Percentiles rank a stretch among this genome's conserved stretches.
Conservation (phyloP, 2,113 vertebrate genomes). For the Abramis brama region DNA sequence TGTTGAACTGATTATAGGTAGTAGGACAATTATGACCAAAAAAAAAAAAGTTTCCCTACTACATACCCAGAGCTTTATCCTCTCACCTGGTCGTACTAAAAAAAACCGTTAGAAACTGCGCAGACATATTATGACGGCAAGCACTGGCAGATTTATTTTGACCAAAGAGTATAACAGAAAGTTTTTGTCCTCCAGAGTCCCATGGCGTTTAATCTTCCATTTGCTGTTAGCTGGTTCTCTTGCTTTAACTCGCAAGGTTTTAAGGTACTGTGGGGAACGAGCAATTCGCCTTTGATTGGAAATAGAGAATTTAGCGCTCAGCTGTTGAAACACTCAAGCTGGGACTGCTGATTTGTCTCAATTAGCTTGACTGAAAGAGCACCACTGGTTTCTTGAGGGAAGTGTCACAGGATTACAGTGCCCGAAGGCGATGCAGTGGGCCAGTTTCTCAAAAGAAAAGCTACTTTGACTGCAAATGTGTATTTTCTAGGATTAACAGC, state of each 20-base stretch:
- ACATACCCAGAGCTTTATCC: background rate
- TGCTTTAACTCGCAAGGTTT: background rate
- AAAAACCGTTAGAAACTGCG: background rate
- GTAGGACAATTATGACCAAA: background rate
- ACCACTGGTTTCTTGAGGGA: conserved; percentile 12
- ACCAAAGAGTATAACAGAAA: background rate
- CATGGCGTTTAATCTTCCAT: background rate
- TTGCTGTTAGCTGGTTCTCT: background rate
- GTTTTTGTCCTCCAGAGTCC: background rate
- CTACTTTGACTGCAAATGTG: conserved; percentile 42
- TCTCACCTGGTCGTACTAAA: background rate
- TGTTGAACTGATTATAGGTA: background rate
- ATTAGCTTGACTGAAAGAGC: conserved; percentile 35
- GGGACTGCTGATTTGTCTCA: conserved; percentile 30
- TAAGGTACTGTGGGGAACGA: conserved; percentile 20
- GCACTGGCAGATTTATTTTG: background rate
- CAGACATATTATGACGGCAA: background rate
- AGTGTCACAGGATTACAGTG: conserved; percentile 27
- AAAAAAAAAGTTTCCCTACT: background rate
- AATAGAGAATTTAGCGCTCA: background rate
- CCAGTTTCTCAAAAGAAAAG: conserved; percentile 37
- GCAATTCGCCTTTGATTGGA: background rate
- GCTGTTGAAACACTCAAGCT: conserved; percentile 21
- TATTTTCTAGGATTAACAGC: conserved; percentile 33
- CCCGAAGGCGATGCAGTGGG: background rate